phyloP scores from a whole-genome alignment of 2,888 invertebrate genomes.

The Lysandra coridon region DNA sequence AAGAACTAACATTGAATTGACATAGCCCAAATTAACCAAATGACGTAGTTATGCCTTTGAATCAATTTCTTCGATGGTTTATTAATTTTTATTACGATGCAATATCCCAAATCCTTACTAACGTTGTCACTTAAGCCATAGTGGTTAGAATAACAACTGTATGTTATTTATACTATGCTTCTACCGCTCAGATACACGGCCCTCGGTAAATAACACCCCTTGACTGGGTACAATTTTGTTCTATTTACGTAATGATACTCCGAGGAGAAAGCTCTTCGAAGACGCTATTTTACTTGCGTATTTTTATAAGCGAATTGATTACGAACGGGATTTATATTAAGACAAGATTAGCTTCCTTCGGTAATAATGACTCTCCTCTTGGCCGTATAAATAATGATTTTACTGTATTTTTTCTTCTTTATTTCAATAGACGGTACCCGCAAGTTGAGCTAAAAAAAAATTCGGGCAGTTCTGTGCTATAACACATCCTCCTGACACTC shows the following conservation, averaged over 20 bases:
- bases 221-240: conserved; percentile 68
- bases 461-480: neutral
- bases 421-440: neutral
- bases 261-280: conserved; percentile 56
- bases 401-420: neutral
- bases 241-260: conserved; percentile 74
- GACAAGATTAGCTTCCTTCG: conserved; percentile 68
- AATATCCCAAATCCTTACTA: neutral
- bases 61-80: too few relatives aligned
- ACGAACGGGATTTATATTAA: conserved; percentile 68
- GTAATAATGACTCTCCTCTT: conserved; percentile 40
- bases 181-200: conserved; percentile 72
- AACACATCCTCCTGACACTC: neutral
- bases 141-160: neutral
- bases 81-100: neutral
- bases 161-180: conserved; percentile 42
- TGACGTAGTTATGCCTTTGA: too few relatives aligned
- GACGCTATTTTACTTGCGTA: conserved; percentile 57
- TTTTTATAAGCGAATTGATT: conserved; percentile 75
- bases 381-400: neutral
- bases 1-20: too few relatives aligned
- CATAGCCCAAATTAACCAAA: too few relatives aligned
- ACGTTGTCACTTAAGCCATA: too few relatives aligned
- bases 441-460: neutral
- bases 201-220: conserved; percentile 75